Percentiles rank a stretch among this genome's conserved stretches.
Conservation (phyloP, 2,113 vertebrate genomes). For the Prietella phreatophila region DNA sequence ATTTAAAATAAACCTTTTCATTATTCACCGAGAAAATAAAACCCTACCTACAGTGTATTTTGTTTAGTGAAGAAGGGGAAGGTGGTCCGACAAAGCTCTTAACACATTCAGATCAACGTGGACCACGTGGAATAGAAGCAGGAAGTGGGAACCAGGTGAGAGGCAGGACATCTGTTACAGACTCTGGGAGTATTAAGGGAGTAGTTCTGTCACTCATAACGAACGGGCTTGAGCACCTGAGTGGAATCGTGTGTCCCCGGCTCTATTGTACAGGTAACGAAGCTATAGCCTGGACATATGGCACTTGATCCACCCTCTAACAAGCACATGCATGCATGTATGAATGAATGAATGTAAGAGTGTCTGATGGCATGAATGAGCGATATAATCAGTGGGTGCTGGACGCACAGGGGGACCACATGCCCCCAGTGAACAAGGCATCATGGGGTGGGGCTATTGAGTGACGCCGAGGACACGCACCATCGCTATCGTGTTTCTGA, state of each 20-base stretch:
- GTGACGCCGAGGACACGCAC: slow-evolving; percentile 17
- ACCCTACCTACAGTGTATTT: not conserved
- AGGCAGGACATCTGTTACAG: not conserved
- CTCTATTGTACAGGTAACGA: slow-evolving; percentile 13
- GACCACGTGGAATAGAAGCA: not conserved
- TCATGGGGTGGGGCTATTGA: slow-evolving; percentile 29
- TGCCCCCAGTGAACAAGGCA: slow-evolving; percentile 14
- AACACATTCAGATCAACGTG: not conserved
- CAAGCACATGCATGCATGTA: not conserved
- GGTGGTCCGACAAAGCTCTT: not conserved
- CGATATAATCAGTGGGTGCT: slow-evolving; percentile 14
- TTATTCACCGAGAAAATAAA: not conserved
- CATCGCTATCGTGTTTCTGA: slow-evolving; percentile 44
- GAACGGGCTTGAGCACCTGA: not conserved
- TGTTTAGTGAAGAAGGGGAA: not conserved
- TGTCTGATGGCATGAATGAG: slow-evolving; percentile 12
- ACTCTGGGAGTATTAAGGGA: not conserved
- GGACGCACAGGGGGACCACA: not conserved
- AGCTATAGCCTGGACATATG: slow-evolving; percentile 4
- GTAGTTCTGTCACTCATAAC: not conserved
- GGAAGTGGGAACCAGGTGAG: slow-evolving; percentile 11
- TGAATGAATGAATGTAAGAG: not conserved
- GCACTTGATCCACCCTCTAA: not conserved
- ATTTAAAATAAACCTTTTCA: not conserved
- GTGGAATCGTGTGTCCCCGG: not conserved